These are phyloP conservation scores for Coptodon rendalli DNA, from an alignment of 2,113 vertebrate genomes.

Conservation along the genomic window DNA sequence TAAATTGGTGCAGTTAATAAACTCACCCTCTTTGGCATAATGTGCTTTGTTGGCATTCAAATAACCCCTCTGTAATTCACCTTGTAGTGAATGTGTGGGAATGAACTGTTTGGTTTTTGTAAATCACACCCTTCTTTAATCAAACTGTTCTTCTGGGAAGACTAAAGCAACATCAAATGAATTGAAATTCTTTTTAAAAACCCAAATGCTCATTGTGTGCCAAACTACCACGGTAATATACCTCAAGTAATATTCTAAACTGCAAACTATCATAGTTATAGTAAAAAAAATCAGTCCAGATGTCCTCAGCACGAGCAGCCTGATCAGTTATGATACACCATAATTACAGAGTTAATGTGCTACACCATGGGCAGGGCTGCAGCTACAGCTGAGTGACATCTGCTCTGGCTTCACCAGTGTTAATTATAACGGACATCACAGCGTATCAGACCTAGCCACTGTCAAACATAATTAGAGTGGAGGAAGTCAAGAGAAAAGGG, in stretches of 20 bases:
- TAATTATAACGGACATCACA: constrained; percentile 28
- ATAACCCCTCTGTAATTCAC: neutral
- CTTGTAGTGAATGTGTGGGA: neutral
- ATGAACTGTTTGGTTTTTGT: neutral
- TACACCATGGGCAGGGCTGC: neutral
- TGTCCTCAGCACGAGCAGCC: neutral
- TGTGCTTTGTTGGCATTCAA: neutral
- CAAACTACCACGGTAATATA: neutral
- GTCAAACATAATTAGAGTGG: constrained; percentile 28
- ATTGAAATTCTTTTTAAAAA: neutral
- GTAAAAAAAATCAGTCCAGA: neutral
- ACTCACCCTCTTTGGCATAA: neutral
- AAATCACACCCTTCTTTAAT: neutral
- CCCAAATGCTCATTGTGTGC: neutral
- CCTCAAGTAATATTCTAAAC: neutral
- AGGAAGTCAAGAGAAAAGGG: neutral
- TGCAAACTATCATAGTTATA: neutral
- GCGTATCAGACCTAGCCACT: neutral
- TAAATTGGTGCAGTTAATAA: neutral
- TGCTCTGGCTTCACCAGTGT: neutral
- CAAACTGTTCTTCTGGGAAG: neutral
- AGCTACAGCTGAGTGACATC: constrained; percentile 23
- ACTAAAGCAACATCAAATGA: neutral
- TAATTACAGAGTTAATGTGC: constrained; percentile 23
- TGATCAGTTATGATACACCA: neutral